A percentile compares a stretch with the other conserved stretches of the same genome.
phyloP scores from a whole-genome alignment of 2,113 vertebrate genomes.

The Dicaeum eximium region DNA sequence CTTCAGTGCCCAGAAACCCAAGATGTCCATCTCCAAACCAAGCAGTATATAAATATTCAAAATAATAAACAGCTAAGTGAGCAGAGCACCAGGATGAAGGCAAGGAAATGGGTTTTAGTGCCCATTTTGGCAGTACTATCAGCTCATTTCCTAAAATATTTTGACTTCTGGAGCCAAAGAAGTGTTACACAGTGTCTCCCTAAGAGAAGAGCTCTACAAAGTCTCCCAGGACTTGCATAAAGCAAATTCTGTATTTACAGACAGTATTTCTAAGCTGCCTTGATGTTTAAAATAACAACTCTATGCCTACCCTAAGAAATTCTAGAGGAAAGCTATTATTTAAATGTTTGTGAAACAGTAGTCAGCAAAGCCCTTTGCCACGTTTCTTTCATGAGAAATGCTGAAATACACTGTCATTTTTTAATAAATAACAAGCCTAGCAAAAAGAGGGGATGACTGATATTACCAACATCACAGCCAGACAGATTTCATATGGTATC shows the following conservation, averaged over 20 bases:
- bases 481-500: background rate
- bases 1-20: background rate
- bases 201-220: background rate
- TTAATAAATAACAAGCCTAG: background rate
- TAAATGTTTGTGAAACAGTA: background rate
- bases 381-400: background rate
- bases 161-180: background rate
- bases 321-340: background rate
- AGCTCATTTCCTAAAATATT: background rate
- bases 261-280: background rate
- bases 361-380: background rate
- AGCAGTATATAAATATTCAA: background rate
- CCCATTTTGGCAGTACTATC: background rate
- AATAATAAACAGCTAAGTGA: background rate
- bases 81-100: background rate
- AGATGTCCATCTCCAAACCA: background rate
- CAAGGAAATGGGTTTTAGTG: background rate
- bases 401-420: background rate
- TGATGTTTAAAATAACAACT: background rate
- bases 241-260: background rate
- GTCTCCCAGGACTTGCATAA: background rate
- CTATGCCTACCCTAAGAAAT: background rate
- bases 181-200: background rate
- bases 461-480: background rate
- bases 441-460: background rate